These are phyloP conservation scores for Gastracanthus pulcherrimus DNA, from an alignment of 2,888 invertebrate genomes.

Conservation along the genomic window DNA sequence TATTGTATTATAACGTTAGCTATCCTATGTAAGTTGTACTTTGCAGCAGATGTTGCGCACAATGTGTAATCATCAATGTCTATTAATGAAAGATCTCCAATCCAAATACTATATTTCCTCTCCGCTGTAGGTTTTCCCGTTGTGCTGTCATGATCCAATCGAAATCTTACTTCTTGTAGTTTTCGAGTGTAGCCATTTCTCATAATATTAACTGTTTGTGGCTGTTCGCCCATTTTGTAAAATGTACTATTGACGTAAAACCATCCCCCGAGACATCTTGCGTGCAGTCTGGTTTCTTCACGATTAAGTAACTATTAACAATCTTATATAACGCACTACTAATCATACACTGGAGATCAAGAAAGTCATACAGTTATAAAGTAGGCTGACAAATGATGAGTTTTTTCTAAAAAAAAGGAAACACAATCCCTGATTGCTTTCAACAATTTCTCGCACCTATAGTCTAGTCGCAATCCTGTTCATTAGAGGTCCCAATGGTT, in stretches of 20 bases:
- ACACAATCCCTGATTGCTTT: too few relatives aligned
- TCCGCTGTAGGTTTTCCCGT: constrained; percentile 85
- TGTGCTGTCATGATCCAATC: constrained; percentile 93
- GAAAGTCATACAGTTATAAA: neutral
- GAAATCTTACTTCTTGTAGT: constrained; percentile 86
- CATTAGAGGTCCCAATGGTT: too few relatives aligned
- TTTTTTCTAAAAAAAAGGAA: too few relatives aligned
- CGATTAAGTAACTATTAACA: neutral
- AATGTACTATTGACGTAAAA: constrained; percentile 89
- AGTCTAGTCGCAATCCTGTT: too few relatives aligned
- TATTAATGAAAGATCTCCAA: constrained; percentile 93
- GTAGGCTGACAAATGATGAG: too few relatives aligned
- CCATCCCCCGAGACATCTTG: constrained; percentile 73
- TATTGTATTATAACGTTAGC: too few relatives aligned
- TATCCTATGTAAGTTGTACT: too few relatives aligned
- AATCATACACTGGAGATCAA: neutral
- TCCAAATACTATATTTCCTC: constrained; percentile 96
- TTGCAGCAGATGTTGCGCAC: constrained; percentile 93
- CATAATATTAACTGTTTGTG: constrained; percentile 93
- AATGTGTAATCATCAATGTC: constrained; percentile 97
- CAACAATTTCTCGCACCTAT: too few relatives aligned
- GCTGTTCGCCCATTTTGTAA: constrained; percentile 93
- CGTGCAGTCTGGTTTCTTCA: neutral
- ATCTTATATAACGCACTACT: neutral
- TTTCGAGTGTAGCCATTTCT: constrained; percentile 95